phyloP scores from a whole-genome alignment of 2,888 invertebrate genomes.

The Heteropelma amictum region DNA sequence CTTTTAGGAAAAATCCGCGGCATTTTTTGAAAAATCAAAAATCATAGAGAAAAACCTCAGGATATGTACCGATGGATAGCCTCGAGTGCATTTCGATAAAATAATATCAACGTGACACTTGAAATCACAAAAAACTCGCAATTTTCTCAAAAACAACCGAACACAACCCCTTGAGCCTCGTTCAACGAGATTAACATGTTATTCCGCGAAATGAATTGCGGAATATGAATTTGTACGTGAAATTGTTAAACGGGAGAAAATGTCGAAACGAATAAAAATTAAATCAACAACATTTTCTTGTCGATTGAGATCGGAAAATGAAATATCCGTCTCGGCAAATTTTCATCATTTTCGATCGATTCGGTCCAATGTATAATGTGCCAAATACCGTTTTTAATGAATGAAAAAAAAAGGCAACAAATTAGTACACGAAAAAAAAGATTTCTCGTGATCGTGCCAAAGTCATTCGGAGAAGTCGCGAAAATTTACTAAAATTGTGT shows the following conservation, averaged over 20 bases:
- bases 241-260: neutral
- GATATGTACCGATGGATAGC: too few relatives aligned
- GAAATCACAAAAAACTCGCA: too few relatives aligned
- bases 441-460: neutral
- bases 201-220: constrained; percentile 33
- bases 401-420: neutral
- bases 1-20: too few relatives aligned
- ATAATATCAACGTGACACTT: too few relatives aligned
- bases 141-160: too few relatives aligned
- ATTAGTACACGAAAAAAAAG: constrained; percentile 2
- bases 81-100: too few relatives aligned
- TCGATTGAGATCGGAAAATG: neutral
- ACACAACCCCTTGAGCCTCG: too few relatives aligned
- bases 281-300: neutral
- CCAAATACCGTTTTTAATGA: neutral
- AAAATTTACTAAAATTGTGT: neutral
- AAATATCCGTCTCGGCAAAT: neutral
- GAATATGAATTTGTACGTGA: constrained; percentile 3
- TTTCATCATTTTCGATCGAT: neutral
- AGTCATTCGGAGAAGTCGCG: too few relatives aligned
- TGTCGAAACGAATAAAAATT: neutral
- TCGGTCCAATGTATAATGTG: neutral
- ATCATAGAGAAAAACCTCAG: too few relatives aligned
- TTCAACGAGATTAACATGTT: too few relatives aligned
- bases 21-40: too few relatives aligned